Evolutionary conservation across 1,140 invertebrate species (phyloP).

Genomic region (Procambarus virginalis): DNA sequence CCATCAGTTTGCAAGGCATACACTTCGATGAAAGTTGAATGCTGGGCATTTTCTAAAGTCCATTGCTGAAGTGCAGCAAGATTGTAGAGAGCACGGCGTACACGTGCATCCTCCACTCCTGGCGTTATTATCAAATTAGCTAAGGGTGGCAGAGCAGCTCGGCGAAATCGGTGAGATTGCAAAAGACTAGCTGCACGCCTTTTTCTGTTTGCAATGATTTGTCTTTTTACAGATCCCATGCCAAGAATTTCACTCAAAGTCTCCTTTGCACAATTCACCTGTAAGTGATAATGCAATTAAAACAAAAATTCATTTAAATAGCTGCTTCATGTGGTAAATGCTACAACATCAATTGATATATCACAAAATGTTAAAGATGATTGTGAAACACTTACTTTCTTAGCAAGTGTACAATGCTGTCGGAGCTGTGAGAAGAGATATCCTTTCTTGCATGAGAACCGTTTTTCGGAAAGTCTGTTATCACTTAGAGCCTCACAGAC

Average conservation of each 20-base stretch:
- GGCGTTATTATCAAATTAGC: slow-evolving; percentile 44
- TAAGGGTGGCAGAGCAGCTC: slow-evolving; percentile 55
- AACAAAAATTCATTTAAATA: too few species aligned
- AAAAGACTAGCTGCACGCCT: slow-evolving; percentile 27
- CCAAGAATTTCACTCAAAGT: slow-evolving; percentile 53
- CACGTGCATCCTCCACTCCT: slow-evolving; percentile 48
- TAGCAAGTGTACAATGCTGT: slow-evolving; percentile 19
- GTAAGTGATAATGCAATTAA: background rate
- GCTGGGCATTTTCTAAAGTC: slow-evolving; percentile 55
- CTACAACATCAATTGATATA: background rate
- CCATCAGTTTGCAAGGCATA: slow-evolving; percentile 54
- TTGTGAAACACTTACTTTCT: slow-evolving; percentile 34
- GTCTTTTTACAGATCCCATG: background rate
- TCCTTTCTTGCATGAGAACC: slow-evolving; percentile 48
- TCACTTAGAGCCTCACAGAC: slow-evolving; percentile 41
- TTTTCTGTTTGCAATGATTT: background rate
- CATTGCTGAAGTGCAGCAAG: slow-evolving; percentile 64
- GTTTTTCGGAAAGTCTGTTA: slow-evolving; percentile 29
- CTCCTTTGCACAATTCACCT: slow-evolving; percentile 59
- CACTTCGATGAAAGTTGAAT: slow-evolving; percentile 65
- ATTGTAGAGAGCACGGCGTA: slow-evolving; percentile 53
- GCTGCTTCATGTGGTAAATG: too few species aligned
- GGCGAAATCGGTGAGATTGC: slow-evolving; percentile 43
- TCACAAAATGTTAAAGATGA: background rate
- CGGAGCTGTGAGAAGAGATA: slow-evolving; percentile 58